Evolutionary conservation across 2,888 invertebrate species (phyloP).

Genomic region (Terebella lapidaria): DNA sequence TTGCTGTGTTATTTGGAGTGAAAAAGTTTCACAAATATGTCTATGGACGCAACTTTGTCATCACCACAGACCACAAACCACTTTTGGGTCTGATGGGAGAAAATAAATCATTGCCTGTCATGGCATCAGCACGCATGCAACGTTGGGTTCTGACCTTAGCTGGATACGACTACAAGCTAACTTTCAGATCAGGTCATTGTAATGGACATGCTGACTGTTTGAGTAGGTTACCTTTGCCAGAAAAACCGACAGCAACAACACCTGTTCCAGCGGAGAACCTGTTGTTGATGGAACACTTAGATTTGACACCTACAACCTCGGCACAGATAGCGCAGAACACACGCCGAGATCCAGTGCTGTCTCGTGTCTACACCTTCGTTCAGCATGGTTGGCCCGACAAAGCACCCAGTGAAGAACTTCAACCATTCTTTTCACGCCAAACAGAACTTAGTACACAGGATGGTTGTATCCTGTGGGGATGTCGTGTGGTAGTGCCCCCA

Average conservation of each 20-base stretch:
- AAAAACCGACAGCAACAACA: background rate
- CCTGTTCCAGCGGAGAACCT: background rate
- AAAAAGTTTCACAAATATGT: conserved; percentile 30
- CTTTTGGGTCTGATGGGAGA: conserved; percentile 13
- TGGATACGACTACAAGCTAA: background rate
- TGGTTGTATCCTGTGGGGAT: background rate
- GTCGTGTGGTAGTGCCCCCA: background rate
- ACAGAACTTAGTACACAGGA: background rate
- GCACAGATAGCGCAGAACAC: background rate
- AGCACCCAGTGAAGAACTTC: background rate
- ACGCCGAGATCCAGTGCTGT: background rate
- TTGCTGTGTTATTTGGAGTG: conserved; percentile 24
- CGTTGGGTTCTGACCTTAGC: conserved; percentile 29
- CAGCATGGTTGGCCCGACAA: background rate
- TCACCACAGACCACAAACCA: conserved; percentile 22
- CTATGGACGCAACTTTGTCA: conserved; percentile 20
- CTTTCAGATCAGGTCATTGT: background rate
- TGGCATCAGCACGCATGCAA: conserved; percentile 39
- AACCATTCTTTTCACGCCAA: background rate
- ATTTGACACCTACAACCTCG: background rate
- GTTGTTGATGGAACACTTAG: background rate
- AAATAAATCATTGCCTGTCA: conserved; percentile 26
- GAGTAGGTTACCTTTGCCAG: conserved; percentile 2
- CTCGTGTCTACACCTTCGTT: background rate
- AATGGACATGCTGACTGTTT: background rate